These are phyloP conservation scores for Pygocentrus nattereri DNA, from an alignment of 2,797 vertebrate species.

Conservation along the genomic window DNA sequence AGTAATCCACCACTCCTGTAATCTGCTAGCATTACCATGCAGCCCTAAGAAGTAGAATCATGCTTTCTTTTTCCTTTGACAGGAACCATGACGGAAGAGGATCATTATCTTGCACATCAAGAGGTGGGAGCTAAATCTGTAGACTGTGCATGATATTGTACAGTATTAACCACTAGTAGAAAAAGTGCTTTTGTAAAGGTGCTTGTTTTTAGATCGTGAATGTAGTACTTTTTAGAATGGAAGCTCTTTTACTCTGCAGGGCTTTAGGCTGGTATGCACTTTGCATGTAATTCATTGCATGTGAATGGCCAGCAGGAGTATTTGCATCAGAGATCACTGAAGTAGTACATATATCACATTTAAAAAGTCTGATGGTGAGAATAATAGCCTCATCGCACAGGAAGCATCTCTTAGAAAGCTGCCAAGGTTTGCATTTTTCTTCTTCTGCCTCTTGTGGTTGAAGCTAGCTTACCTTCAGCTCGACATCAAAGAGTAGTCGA, in stretches of 20 bases:
- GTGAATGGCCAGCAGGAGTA: neutral
- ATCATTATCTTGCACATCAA: conserved; percentile 46
- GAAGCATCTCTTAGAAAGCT: conserved; percentile 57
- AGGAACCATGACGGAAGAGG: conserved; percentile 68
- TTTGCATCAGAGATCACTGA: neutral
- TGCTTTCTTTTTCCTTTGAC: conserved; percentile 8
- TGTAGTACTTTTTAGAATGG: no score
- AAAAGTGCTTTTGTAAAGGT: no score
- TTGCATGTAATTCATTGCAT: neutral
- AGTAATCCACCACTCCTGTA: no score
- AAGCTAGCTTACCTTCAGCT: conserved; percentile 8
- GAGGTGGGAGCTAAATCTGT: conserved; percentile 45
- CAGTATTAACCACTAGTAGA: no score
- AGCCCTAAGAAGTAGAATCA: neutral
- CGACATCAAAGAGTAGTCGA: neutral
- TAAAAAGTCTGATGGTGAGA: conserved; percentile 15
- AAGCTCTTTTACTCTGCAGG: no score
- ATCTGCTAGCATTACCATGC: neutral
- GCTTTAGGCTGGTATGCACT: neutral
- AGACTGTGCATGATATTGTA: no score
- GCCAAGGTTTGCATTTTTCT: conserved; percentile 37
- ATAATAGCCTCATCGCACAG: conserved; percentile 44
- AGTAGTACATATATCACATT: neutral
- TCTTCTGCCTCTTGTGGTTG: conserved; percentile 48
- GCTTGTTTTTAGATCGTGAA: no score